Conservation (phyloP, 2,888 invertebrate species). For the Caenorhabditis sp. region DNA sequence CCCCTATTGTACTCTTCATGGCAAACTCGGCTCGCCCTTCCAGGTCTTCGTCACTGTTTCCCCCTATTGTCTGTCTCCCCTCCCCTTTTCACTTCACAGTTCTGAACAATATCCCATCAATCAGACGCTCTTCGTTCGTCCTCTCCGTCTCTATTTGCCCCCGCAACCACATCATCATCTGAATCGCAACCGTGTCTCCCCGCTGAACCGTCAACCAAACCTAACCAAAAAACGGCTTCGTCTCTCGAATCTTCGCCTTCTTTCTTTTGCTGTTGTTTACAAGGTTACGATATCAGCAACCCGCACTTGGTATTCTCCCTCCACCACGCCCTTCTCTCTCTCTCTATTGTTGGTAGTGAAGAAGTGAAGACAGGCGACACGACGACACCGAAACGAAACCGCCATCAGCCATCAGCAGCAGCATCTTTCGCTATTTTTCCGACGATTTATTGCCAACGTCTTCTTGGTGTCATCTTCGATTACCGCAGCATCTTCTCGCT, state of each 20-base stretch:
- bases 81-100: conserved; percentile 24
- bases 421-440: conserved; percentile 26
- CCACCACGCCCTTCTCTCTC: conserved; percentile 56
- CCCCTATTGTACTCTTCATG: conserved; percentile 17
- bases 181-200: conserved; percentile 4
- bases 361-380: conserved; percentile 2
- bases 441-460: conserved; percentile 49
- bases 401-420: conserved; percentile 24
- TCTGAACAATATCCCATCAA: conserved; percentile 49
- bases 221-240: conserved; percentile 25
- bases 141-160: not conserved
- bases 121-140: conserved; percentile 46
- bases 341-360: conserved; percentile 32
- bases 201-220: conserved; percentile 7
- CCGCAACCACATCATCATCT: conserved; percentile 22
- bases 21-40: conserved; percentile 1
- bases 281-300: conserved; percentile 61
- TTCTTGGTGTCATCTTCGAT: conserved; percentile 23
- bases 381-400: conserved; percentile 11
- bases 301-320: no score
- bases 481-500: conserved; percentile 28
- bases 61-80: not conserved
- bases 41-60: not conserved
- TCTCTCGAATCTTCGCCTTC: conserved; percentile 24
- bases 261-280: conserved; percentile 37